Conservation (phyloP, 2,797 vertebrate species). For the Pseudopleuronectes americanus region DNA sequence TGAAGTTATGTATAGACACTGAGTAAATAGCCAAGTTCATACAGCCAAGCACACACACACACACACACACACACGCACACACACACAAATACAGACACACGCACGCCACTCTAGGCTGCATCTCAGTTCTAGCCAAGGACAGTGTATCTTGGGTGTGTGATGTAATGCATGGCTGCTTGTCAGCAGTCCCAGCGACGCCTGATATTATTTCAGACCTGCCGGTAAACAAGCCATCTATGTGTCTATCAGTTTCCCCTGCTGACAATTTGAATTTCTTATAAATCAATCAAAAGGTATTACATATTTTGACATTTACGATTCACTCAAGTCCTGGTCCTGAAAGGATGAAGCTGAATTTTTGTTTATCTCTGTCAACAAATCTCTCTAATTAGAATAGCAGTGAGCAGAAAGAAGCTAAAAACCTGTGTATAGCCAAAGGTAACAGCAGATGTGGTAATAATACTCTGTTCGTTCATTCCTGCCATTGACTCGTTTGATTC, state of each 20-base stretch:
- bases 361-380: no score
- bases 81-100: not conserved
- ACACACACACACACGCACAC: not conserved
- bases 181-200: constrained; percentile 68
- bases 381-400: not conserved
- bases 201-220: constrained; percentile 54
- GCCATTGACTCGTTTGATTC: no score
- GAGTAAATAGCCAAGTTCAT: not conserved
- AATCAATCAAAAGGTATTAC: not conserved
- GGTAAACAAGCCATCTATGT: constrained; percentile 60
- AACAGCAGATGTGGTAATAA: no score
- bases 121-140: constrained; percentile 46
- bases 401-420: not conserved
- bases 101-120: constrained; percentile 7
- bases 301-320: not conserved
- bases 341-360: not conserved
- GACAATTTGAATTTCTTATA: not conserved
- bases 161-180: constrained; percentile 64
- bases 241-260: not conserved
- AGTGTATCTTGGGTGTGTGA: constrained; percentile 68
- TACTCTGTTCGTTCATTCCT: no score
- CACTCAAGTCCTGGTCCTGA: not conserved
- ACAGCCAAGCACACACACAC: constrained; percentile 25
- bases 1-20: not conserved
- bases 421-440: no score